Evolutionary conservation across 2,888 invertebrate species (phyloP), one percentile per base, ranked within the genome.

Genomic region (Camptogramma bilineatum): DNA sequence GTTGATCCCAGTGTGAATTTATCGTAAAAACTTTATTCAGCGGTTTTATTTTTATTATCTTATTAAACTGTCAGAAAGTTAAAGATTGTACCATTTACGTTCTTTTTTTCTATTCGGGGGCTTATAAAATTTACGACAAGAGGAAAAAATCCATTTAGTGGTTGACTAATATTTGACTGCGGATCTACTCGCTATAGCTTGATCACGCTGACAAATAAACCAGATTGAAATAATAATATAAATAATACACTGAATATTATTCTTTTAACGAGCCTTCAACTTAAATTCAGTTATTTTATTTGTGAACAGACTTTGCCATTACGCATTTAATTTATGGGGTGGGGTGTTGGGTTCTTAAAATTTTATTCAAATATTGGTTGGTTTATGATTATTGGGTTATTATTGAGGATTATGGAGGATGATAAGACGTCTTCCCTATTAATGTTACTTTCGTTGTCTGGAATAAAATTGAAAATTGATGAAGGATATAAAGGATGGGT

Each of bases 1-100:
- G 63, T 64, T 66, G 69, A 73, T 68, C 65, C 66, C 69, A 55
- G 60, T 60, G 72, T 65, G 53, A 69, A 69, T 73, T 73, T 68
- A 72, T 69, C 70, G 68, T 69, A 69, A 66, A 68, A 69, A 72
- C 68, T 68, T 75, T 82, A 80, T 81, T 79, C 77, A 72, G 63
- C 75, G 81, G 83, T 86, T 84, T 86, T 88, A 88, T 89, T 88
- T 88, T 90, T 88, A 88, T 89, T 88, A 90, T 89, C 88, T 89
- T 89, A 90, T 89, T 90, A 90, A 90, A 88, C 88, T 90, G 90
- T 88, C 90, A 87, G 84, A 90, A 88, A 89, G 88, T 89, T 89
- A 88, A 88, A 88, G 87, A 89, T 88, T 88, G 84, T 86, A 84
- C 84, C 85, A 83, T 86, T 88, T 86, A 85, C 60, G 52, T 60